Percentiles rank a stretch among this genome's conserved stretches.
Evolutionary conservation across 2,888 invertebrate genomes (phyloP).

Genomic region (Dioctria rufipes): DNA sequence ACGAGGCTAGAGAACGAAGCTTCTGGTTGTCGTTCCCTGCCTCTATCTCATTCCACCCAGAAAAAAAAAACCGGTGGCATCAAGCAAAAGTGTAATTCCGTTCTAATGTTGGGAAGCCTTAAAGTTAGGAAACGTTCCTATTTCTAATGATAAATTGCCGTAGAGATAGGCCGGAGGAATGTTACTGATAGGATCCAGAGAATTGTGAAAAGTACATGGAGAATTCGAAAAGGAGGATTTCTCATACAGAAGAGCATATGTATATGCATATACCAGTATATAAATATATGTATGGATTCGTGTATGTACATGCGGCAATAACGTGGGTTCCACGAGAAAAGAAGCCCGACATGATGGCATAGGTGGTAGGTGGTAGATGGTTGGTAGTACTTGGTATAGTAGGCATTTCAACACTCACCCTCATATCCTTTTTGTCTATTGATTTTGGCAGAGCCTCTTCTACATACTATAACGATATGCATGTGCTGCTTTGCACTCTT

Average conservation of each 20-base stretch:
- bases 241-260: conserved; percentile 10
- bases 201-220: conserved; percentile 21
- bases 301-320: not conserved
- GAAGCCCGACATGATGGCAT: conserved; percentile 24
- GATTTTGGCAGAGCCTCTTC: conserved; percentile 47
- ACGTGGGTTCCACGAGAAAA: conserved; percentile 16
- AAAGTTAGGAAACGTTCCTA: conserved; percentile 23
- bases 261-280: not conserved
- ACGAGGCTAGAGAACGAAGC: not conserved
- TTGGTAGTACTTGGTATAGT: not conserved
- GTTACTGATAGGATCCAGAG: conserved; percentile 30
- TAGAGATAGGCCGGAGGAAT: conserved; percentile 32
- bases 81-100: conserved; percentile 41
- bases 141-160: conserved; percentile 44
- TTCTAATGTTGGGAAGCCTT: conserved; percentile 29
- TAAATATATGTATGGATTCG: no score
- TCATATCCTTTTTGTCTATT: conserved; percentile 17
- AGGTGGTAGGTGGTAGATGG: no score
- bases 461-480: conserved; percentile 18
- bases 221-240: conserved; percentile 6
- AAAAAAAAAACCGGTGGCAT: conserved; percentile 9
- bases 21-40: not conserved
- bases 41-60: not conserved
- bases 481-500: conserved; percentile 6
- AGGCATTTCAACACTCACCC: not conserved